phyloP scores from a whole-genome alignment of 1,140 invertebrate genomes.

The Helicoverpa zea region DNA sequence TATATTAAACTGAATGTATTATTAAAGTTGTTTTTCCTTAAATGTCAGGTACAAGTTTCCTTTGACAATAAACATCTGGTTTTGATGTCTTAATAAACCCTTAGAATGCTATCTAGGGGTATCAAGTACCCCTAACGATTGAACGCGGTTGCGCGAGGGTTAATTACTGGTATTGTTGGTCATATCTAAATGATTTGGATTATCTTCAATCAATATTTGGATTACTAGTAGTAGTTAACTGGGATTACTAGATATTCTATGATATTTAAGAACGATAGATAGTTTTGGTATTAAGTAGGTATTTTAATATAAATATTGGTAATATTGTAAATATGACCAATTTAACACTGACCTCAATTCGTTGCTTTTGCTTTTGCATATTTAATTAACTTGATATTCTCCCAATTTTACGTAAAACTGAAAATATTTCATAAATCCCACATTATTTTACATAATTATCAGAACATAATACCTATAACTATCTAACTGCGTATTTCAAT shows the following conservation, averaged over 20 bases:
- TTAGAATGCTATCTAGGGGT: conserved; percentile 63
- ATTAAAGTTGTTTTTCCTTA: conserved; percentile 50
- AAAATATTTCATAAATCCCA: too few relatives aligned
- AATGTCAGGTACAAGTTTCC: conserved; percentile 71
- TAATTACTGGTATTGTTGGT: conserved; percentile 64
- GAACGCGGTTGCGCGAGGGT: conserved; percentile 51
- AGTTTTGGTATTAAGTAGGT: too few relatives aligned
- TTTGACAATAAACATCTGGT: conserved; percentile 63
- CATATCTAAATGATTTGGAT: conserved; percentile 36
- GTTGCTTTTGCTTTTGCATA: too few relatives aligned
- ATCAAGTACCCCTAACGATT: conserved; percentile 36
- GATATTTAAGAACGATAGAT: too few relatives aligned
- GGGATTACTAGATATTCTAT: background rate
- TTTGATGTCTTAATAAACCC: conserved; percentile 74
- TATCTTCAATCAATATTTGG: conserved; percentile 20
- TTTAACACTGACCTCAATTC: too few relatives aligned
- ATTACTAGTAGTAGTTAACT: background rate
- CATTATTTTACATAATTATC: too few relatives aligned
- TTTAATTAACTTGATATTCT: too few relatives aligned
- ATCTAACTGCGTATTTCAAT: too few relatives aligned
- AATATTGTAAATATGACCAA: too few relatives aligned
- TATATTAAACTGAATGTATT: background rate
- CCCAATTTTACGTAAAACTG: too few relatives aligned
- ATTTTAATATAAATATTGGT: too few relatives aligned
- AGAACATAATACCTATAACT: too few relatives aligned